Conservation (phyloP, 2,797 vertebrate genomes). For the Pyrocephalus nanus region DNA sequence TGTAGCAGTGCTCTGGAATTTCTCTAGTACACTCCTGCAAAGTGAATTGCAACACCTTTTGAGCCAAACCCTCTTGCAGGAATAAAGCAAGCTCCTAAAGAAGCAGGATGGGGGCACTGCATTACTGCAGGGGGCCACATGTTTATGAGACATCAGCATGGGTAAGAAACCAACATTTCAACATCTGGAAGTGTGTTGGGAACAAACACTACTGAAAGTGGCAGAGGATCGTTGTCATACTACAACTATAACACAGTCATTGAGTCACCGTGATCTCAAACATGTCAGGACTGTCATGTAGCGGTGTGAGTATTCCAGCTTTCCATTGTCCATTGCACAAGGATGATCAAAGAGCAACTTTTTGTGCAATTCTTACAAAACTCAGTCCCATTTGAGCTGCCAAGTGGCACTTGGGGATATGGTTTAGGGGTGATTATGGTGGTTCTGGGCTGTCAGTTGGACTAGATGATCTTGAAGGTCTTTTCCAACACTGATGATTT, state of each 20-base stretch:
- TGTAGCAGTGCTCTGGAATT: neutral
- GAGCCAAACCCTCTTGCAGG: neutral
- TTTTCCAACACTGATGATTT: rapidly evolving
- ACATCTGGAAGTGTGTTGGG: neutral
- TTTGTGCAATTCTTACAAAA: neutral
- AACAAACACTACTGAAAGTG: neutral
- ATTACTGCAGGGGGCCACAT: neutral
- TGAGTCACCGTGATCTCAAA: neutral
- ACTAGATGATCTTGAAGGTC: neutral
- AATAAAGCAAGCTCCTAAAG: neutral
- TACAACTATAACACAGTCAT: rapidly evolving
- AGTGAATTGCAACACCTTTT: neutral
- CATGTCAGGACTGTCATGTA: rapidly evolving
- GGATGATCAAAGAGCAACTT: neutral
- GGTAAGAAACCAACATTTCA: neutral
- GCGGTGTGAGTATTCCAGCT: neutral
- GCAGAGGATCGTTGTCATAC: neutral
- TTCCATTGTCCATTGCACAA: rapidly evolving
- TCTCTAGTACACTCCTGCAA: neutral
- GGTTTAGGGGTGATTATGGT: too few relatives aligned
- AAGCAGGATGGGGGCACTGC: neutral
- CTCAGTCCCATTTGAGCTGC: rapidly evolving
- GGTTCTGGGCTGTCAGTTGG: rapidly evolving
- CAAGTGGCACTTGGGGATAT: rapidly evolving
- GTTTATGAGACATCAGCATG: neutral